phyloP scores from a whole-genome alignment of 2,797 vertebrate genomes.

The Echeneis naucrates region DNA sequence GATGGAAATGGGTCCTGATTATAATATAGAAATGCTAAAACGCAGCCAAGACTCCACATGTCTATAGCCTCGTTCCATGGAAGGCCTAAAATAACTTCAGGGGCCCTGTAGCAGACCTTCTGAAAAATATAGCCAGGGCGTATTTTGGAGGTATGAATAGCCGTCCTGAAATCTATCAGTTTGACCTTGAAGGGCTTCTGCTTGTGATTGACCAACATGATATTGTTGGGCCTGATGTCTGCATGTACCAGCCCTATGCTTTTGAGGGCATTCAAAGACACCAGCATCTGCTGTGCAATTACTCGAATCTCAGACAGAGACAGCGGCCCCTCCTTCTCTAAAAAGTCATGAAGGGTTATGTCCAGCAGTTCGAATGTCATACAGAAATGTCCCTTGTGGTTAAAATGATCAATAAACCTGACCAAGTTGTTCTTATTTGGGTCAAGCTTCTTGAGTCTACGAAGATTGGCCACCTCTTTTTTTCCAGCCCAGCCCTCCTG shows the following conservation, averaged over 20 bases:
- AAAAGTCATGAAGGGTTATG: neutral
- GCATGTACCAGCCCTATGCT: neutral
- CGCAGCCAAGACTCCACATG: too few species aligned
- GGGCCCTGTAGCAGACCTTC: too few species aligned
- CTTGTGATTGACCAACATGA: conserved; percentile 32
- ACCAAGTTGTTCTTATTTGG: conserved; percentile 14
- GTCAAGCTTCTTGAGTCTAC: neutral
- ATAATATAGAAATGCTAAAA: too few species aligned
- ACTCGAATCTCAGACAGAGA: too few species aligned
- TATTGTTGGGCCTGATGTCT: conserved; percentile 44
- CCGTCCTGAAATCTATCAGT: conserved; percentile 41
- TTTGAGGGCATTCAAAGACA: conserved; percentile 25
- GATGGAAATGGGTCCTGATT: too few species aligned
- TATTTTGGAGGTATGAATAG: neutral
- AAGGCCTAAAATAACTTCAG: too few species aligned
- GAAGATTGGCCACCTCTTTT: neutral
- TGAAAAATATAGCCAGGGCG: too few species aligned
- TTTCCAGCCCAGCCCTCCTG: rapidly evolving
- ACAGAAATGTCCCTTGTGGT: neutral
- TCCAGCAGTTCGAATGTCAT: conserved; percentile 33
- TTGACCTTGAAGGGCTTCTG: conserved; percentile 22
- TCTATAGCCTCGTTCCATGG: too few species aligned
- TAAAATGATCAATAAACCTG: neutral
- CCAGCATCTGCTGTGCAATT: conserved; percentile 29
- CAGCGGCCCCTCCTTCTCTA: neutral